Evolutionary conservation across 2,797 vertebrate species (phyloP).

Genomic region (Rhadinocentrus ornatus): DNA sequence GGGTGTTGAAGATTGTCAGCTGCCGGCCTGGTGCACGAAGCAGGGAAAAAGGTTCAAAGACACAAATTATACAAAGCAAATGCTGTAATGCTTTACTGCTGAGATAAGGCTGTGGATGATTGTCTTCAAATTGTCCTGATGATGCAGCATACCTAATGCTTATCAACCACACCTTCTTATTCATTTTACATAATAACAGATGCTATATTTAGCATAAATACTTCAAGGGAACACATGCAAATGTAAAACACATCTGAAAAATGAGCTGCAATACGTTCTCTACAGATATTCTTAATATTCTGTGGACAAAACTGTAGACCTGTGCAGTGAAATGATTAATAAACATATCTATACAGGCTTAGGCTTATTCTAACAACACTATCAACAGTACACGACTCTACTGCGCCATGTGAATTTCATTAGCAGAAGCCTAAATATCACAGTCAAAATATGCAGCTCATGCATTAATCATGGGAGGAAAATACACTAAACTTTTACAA

Average conservation of each 20-base stretch:
- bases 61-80: not conserved
- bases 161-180: not conserved
- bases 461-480: constrained; percentile 71
- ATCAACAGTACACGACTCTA: constrained; percentile 38
- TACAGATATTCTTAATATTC: constrained; percentile 51
- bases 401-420: constrained; percentile 57
- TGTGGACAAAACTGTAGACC: constrained; percentile 52
- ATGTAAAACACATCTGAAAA: not conserved
- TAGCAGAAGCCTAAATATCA: constrained; percentile 60
- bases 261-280: not conserved
- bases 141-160: constrained; percentile 26
- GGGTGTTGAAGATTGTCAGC: constrained; percentile 99
- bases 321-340: constrained; percentile 46
- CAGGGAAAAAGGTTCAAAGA: constrained; percentile 3
- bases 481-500: constrained; percentile 57
- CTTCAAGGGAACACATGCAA: not conserved
- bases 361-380: constrained; percentile 52
- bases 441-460: constrained; percentile 66
- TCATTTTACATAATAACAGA: not conserved
- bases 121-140: constrained; percentile 10
- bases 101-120: constrained; percentile 18
- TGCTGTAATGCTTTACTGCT: constrained; percentile 10
- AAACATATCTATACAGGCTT: constrained; percentile 47
- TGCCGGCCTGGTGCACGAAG: constrained; percentile 87
- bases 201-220: not conserved